A percentile compares a stretch with the other conserved stretches of the same genome.
phyloP scores from a whole-genome alignment of 2,797 vertebrate genomes.

The Pelodytes ibericus region DNA sequence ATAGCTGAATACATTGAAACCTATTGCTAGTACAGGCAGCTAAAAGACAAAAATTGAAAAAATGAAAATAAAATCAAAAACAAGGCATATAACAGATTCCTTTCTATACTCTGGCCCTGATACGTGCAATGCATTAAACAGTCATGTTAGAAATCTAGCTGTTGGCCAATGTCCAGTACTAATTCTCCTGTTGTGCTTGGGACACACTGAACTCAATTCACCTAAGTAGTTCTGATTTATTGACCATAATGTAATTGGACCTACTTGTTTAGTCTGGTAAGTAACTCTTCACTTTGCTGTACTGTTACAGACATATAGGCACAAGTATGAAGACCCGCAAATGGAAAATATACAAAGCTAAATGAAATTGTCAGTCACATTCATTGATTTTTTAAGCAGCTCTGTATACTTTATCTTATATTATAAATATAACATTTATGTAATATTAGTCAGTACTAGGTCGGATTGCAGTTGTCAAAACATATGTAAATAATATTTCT shows the following conservation, averaged over 20 bases:
- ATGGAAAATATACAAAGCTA: neutral
- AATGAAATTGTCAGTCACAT: neutral
- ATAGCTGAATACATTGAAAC: no score
- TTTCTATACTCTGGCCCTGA: slow-evolving; percentile 18
- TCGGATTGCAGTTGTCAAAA: no score
- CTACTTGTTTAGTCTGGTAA: slow-evolving; percentile 40
- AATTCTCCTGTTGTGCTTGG: slow-evolving; percentile 36
- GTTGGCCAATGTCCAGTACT: slow-evolving; percentile 37
- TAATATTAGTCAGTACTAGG: no score
- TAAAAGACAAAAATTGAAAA: neutral
- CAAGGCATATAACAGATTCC: neutral
- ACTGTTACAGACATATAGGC: slow-evolving; percentile 7
- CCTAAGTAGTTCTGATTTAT: slow-evolving; percentile 51
- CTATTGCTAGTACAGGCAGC: no score
- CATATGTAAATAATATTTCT: no score
- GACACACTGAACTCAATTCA: slow-evolving; percentile 48
- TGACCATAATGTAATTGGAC: slow-evolving; percentile 45
- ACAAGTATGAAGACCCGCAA: slow-evolving; percentile 8
- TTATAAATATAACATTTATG: no score
- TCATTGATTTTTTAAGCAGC: neutral
- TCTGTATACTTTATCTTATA: no score
- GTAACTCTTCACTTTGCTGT: slow-evolving; percentile 21
- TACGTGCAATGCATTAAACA: slow-evolving; percentile 20
- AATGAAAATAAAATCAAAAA: neutral
- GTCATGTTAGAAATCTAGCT: slow-evolving; percentile 32